Conservation (phyloP, 1,140 invertebrate species). For the Dendroctonus ponderosae region DNA sequence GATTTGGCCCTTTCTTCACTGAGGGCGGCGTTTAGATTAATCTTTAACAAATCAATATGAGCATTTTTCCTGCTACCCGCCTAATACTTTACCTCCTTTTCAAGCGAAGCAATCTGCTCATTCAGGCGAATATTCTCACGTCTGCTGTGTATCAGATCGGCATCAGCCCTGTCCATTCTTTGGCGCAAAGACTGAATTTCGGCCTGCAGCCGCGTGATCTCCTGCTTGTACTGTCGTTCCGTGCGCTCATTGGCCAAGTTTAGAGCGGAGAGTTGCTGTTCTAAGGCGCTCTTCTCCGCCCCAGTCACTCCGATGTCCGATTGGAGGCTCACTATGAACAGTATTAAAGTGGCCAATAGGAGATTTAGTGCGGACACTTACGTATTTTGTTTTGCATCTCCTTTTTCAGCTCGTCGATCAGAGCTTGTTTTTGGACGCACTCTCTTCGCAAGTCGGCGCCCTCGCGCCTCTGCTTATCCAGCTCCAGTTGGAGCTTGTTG, state of each 20-base stretch:
- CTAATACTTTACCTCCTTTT: constrained; percentile 66
- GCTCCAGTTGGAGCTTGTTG: constrained; percentile 70
- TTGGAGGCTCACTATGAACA: constrained; percentile 61
- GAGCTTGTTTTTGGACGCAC: constrained; percentile 65
- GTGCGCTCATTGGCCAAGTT: constrained; percentile 62
- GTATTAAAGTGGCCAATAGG: not conserved
- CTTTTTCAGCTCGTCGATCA: constrained; percentile 75
- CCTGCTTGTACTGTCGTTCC: constrained; percentile 71
- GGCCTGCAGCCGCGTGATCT: constrained; percentile 68
- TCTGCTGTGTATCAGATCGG: constrained; percentile 72
- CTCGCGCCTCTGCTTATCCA: constrained; percentile 73
- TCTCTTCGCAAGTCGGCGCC: constrained; percentile 72
- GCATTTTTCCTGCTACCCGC: not conserved
- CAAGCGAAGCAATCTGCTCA: constrained; percentile 71
- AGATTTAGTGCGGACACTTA: constrained; percentile 44
- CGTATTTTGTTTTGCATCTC: constrained; percentile 73
- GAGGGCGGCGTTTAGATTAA: constrained; percentile 51
- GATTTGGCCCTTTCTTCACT: constrained; percentile 45
- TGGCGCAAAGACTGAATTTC: constrained; percentile 76
- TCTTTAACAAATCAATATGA: constrained; percentile 40
- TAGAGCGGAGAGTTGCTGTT: constrained; percentile 70
- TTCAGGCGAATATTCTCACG: constrained; percentile 71
- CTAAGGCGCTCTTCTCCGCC: constrained; percentile 71
- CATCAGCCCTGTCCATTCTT: constrained; percentile 73
- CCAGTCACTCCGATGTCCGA: constrained; percentile 70